These are phyloP conservation scores for Galeruca laticollis DNA, from an alignment of 2,888 invertebrate genomes.

Conservation along the genomic window DNA sequence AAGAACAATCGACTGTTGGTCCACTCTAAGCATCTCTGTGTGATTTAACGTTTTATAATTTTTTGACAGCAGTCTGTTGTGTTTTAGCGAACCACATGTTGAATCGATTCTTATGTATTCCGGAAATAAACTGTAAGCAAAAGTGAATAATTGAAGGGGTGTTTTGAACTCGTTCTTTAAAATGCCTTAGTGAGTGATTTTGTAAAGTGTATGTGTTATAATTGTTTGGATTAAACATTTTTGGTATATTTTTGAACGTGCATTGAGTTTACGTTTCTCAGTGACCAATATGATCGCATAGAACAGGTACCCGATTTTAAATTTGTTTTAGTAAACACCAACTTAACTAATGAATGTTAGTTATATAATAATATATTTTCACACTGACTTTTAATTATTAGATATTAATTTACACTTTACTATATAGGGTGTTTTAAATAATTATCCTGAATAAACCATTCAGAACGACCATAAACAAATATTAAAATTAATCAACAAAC, in stretches of 20 bases:
- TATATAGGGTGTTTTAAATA: too few species aligned
- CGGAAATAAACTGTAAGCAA: constrained; percentile 20
- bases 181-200: constrained; percentile 5
- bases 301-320: constrained; percentile 11
- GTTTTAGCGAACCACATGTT: constrained; percentile 3
- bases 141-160: constrained; percentile 1
- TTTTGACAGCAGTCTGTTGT: constrained; percentile 15
- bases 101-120: not conserved
- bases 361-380: not conserved
- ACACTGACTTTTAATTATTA: not conserved
- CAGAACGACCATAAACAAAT: too few species aligned
- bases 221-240: not conserved
- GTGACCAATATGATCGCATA: constrained; percentile 5
- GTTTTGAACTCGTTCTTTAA: constrained; percentile 15
- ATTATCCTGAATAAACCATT: too few species aligned
- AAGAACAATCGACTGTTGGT: constrained; percentile 23
- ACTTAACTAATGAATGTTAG: not conserved
- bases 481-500: too few species aligned
- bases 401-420: too few species aligned
- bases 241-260: not conserved
- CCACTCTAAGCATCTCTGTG: constrained; percentile 28
- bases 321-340: not conserved
- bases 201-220: not conserved
- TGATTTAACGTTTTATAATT: constrained; percentile 7
- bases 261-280: not conserved